Conservation (phyloP, 2,113 vertebrate genomes). For the Rhinolophus ferrumequinum region DNA sequence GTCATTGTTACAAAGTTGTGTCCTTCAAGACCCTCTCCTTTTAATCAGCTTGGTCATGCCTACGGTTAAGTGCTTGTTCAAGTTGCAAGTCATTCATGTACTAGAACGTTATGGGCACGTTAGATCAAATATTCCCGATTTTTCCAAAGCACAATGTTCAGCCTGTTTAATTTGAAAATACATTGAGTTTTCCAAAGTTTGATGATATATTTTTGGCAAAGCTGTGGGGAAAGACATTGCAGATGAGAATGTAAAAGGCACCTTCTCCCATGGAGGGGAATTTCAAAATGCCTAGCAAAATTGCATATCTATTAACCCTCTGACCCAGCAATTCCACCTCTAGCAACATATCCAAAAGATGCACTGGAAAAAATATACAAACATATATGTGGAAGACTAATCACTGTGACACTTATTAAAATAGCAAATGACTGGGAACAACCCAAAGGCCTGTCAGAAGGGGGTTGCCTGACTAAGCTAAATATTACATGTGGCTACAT, state of each 20-base stretch:
- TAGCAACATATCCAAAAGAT: neutral
- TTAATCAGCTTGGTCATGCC: neutral
- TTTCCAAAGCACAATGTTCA: neutral
- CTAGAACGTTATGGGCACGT: neutral
- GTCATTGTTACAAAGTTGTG: rapidly evolving
- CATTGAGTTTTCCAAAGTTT: neutral
- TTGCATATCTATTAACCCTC: neutral
- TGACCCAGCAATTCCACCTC: neutral
- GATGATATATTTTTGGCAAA: neutral
- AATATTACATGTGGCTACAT: rapidly evolving
- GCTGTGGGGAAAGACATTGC: neutral
- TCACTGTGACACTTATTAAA: neutral
- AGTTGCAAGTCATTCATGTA: neutral
- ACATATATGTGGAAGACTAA: rapidly evolving
- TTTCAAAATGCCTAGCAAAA: neutral
- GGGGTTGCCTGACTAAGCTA: rapidly evolving
- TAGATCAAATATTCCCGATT: neutral
- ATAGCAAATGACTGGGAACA: neutral
- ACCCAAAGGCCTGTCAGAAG: neutral
- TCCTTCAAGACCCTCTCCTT: neutral
- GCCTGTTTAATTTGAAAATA: neutral
- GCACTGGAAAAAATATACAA: neutral
- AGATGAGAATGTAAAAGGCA: neutral
- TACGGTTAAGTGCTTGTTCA: neutral
- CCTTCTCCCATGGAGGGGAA: neutral